phyloP scores from a whole-genome alignment of 2,797 vertebrate species.

The Rhyacichthys aspro region DNA sequence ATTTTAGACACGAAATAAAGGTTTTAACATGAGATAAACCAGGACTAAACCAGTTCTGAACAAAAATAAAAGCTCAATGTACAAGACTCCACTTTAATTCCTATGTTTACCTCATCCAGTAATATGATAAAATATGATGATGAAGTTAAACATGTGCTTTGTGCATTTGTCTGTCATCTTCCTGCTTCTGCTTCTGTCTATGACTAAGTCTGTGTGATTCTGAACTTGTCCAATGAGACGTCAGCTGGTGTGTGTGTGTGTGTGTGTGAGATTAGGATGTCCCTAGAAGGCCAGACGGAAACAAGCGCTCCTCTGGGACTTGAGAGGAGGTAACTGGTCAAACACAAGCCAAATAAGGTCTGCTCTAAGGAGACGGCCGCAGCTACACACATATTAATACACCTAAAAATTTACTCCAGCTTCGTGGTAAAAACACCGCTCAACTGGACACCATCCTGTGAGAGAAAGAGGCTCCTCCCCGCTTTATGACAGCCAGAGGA shows the following conservation, averaged over 20 bases:
- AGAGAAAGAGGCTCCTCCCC: constrained; percentile 32
- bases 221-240: constrained; percentile 48
- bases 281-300: constrained; percentile 89
- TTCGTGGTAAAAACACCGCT: constrained; percentile 9
- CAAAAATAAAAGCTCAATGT: no score
- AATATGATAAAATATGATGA: constrained; percentile 1
- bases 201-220: constrained; percentile 27
- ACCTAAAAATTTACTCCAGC: constrained; percentile 16
- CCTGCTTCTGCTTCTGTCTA: constrained; percentile 27
- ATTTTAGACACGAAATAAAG: no score
- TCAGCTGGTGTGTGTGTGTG: constrained; percentile 25
- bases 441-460: not conserved
- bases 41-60: no score
- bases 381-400: constrained; percentile 23
- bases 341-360: constrained; percentile 89
- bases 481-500: constrained; percentile 16
- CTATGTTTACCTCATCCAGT: not conserved
- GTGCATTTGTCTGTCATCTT: constrained; percentile 17
- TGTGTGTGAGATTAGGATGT: constrained; percentile 64
- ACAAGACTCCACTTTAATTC: no score
- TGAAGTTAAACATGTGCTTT: not conserved
- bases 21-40: no score
- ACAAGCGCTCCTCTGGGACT: constrained; percentile 72
- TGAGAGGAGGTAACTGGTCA: constrained; percentile 81
- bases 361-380: constrained; percentile 57